Evolutionary conservation across 2,797 vertebrate genomes (phyloP).

Genomic region (Erpetoichthys calabaricus): DNA sequence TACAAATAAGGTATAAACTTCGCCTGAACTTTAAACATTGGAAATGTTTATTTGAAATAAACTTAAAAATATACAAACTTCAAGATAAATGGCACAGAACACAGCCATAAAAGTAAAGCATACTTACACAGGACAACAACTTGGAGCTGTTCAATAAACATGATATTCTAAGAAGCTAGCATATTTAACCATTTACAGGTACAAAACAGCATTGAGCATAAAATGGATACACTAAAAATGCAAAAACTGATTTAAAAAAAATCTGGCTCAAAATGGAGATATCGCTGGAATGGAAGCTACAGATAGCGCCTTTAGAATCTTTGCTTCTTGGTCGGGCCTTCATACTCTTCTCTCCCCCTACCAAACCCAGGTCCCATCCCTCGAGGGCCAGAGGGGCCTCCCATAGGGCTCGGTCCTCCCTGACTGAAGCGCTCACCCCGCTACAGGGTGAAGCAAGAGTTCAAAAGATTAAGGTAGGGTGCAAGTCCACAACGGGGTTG

Average conservation of each 20-base stretch:
- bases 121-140: conserved; percentile 50
- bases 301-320: conserved; percentile 69
- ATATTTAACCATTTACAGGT: conserved; percentile 11
- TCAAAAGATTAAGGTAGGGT: conserved; percentile 16
- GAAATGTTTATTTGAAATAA: conserved; percentile 83
- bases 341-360: conserved; percentile 97
- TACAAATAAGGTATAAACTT: no score
- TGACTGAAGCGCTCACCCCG: conserved; percentile 94
- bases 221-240: conserved; percentile 39
- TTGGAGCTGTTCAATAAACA: conserved; percentile 39
- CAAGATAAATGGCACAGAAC: conserved; percentile 78
- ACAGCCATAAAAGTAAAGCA: conserved; percentile 81
- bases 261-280: conserved; percentile 22
- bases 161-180: conserved; percentile 31
- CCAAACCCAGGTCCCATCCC: conserved; percentile 85
- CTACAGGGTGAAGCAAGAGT: conserved; percentile 64
- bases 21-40: conserved; percentile 34
- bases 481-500: conserved; percentile 40
- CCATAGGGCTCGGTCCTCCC: conserved; percentile 69
- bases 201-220: not conserved
- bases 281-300: conserved; percentile 45
- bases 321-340: conserved; percentile 90
- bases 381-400: conserved; percentile 60
- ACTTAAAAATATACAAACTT: conserved; percentile 69
- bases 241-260: conserved; percentile 43